Evolutionary conservation across 2,888 invertebrate genomes (phyloP).

Genomic region (Melieria picta): DNA sequence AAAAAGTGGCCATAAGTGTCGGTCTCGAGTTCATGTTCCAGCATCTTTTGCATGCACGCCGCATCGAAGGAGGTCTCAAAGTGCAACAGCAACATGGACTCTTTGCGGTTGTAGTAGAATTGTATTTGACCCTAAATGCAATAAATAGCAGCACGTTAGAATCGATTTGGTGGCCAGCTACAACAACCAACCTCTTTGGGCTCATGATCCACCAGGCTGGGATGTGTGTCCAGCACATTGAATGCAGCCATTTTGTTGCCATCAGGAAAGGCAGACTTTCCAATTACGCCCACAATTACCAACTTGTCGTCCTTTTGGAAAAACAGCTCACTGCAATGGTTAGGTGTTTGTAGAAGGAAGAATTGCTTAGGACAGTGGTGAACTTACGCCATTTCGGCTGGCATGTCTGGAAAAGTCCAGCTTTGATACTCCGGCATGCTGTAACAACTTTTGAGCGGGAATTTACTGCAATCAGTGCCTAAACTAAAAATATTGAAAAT

Average conservation of each 20-base stretch:
- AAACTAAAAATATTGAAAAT: too few relatives aligned
- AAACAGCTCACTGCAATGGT: slow-evolving; percentile 48
- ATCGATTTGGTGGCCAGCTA: not conserved
- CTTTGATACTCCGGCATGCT: slow-evolving; percentile 50
- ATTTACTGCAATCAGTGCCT: too few relatives aligned
- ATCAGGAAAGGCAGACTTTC: slow-evolving; percentile 58
- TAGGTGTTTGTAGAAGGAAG: not conserved
- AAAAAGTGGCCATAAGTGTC: slow-evolving; percentile 61
- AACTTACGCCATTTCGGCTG: slow-evolving; percentile 53
- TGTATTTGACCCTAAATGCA: slow-evolving; percentile 68
- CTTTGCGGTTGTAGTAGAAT: slow-evolving; percentile 71
- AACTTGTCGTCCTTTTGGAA: slow-evolving; percentile 53
- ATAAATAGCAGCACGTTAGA: not conserved
- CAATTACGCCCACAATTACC: slow-evolving; percentile 63
- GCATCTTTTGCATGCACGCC: slow-evolving; percentile 53
- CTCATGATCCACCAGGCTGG: slow-evolving; percentile 49
- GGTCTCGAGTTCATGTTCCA: slow-evolving; percentile 52
- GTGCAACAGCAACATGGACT: slow-evolving; percentile 69
- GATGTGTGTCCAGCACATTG: slow-evolving; percentile 52
- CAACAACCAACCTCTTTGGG: slow-evolving; percentile 47
- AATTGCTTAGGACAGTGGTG: not conserved
- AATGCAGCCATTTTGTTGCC: slow-evolving; percentile 65
- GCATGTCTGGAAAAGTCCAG: slow-evolving; percentile 56
- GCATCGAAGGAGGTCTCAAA: slow-evolving; percentile 65
- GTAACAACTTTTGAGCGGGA: not conserved